Evolutionary conservation across 2,113 vertebrate genomes (phyloP).

Genomic region (Glareola pratincola): DNA sequence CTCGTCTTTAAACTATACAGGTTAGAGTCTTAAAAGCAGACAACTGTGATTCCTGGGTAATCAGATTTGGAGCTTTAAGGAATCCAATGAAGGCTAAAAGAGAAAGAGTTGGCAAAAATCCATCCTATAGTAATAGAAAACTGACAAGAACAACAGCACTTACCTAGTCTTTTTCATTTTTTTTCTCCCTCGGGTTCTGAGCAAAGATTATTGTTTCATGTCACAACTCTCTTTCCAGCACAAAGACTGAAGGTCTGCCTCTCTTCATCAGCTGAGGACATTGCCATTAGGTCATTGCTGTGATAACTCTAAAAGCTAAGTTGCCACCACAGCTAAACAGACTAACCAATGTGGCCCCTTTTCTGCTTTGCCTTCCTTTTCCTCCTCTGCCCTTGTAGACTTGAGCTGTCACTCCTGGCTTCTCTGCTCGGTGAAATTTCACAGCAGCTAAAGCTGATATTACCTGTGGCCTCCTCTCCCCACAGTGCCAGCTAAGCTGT

Average conservation of each 20-base stretch:
- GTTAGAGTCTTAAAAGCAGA: background rate
- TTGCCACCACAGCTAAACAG: background rate
- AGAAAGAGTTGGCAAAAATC: background rate
- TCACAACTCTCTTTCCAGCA: background rate
- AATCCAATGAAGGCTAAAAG: background rate
- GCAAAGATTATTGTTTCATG: background rate
- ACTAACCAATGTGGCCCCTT: accelerated
- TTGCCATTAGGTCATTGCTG: background rate
- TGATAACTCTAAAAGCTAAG: background rate
- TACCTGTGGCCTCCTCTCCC: accelerated
- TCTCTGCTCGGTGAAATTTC: background rate
- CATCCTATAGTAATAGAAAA: background rate
- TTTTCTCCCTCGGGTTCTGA: background rate
- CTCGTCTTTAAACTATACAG: background rate
- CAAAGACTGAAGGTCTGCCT: background rate
- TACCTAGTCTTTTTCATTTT: background rate
- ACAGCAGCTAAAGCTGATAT: background rate
- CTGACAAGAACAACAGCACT: background rate
- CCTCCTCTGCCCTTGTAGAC: background rate
- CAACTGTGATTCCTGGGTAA: background rate
- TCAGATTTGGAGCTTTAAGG: background rate
- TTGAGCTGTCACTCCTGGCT: background rate
- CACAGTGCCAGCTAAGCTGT: accelerated
- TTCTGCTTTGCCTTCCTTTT: background rate
- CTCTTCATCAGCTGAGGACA: background rate